Base-by-base conservation (phyloP, 2,113 vertebrate genomes). In the Vombatus ursinus region DNA sequence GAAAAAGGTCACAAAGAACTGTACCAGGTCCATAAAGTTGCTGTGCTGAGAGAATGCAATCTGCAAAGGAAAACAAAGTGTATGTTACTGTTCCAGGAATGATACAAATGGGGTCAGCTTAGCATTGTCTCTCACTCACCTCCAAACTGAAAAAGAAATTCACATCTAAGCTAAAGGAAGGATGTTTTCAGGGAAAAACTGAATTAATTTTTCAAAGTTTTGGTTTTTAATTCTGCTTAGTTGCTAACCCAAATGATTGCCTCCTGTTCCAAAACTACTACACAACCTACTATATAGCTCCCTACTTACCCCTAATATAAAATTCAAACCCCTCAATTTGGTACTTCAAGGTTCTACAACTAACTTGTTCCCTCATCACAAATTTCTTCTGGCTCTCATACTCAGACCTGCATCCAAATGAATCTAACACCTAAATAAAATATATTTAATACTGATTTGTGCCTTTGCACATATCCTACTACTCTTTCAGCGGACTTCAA, bases 1-100 rank as follows among this genome's bases (percentile, higher is more conserved):
- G 99, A 99, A 99, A 98, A 99, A 99, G 0, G 99, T 99, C 98
- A 99, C 99, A 97, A 99, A 99, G 99, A 99, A 99, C 98, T 99
- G 99, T 96, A 99, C 99, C 98, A 99, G 99, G 98, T 99, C 99
- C 99, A 99, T 99, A 99, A 99, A 99, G 99, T 99, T 99, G 99
- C 99, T 99, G 99, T 99, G 99, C 97, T 99, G 99, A 16, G 99
- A 99, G 99, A 99, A 99, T 94, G 99, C 99, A 97, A 99, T 99
- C 99, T 99, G 99, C 50, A 96, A 97, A 93, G 97, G 98, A 96
- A 98, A 98, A 96, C 53, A 98, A 96, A 44, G 31, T 25, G 92
- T 92, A 91, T 53, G 92, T 98, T 98, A 98, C 6, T 94, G 7
- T 84, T 44, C 48, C 89, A 96, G 57, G 12, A 24, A n/a, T 93